Evolutionary conservation across 2,797 vertebrate genomes (phyloP), one percentile per base, ranked within the genome.

Genomic region (Morus bassanus): DNA sequence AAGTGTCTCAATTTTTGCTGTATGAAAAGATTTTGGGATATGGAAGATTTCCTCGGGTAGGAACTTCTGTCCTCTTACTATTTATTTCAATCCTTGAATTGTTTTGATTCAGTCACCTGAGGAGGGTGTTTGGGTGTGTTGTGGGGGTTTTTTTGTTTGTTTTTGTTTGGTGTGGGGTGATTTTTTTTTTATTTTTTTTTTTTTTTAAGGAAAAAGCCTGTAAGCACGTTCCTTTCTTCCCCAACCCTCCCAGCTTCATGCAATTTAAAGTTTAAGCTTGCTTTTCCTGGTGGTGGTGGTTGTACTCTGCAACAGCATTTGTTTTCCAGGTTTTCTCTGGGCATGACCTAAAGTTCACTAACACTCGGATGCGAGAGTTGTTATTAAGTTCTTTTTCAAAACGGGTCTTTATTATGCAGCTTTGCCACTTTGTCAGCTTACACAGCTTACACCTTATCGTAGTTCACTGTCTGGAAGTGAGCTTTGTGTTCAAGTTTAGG

Each of bases 351-450:
- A 60, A 61, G 10, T 18, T 93, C 4, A 3, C 41, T 35, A 11
- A 12, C 5, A 2, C 31, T 39, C 0, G 0, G 25, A 14, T 53
- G 18, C 2, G 2, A 45, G 43, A 74, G 37, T 53, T 33, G 9
- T 23, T 39, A 3, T 0, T 10, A 59, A 31, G 21, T 51, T 75
- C 10, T 54, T 78, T 75, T 59, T 46, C 33, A 35, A 25, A 39
- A 31, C 3, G 9, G 4, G 4, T 37, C 59, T 46, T 86, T 35
- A 4, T 60, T 33, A 1, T 11, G 22, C 37, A 35, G 28, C 64
- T 53, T 60, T 50, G 77, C 25, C 28, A 10, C 39, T 7, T n/a
- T 64, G 8, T 3, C 57, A 37, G 37, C 60, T 86, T 5, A 1
- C 1, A 6, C 11, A 59, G 60, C 46, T 86, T 33, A 33, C 9